Conservation (phyloP, 1,140 invertebrate genomes). For the Habropoda laboriosa region DNA sequence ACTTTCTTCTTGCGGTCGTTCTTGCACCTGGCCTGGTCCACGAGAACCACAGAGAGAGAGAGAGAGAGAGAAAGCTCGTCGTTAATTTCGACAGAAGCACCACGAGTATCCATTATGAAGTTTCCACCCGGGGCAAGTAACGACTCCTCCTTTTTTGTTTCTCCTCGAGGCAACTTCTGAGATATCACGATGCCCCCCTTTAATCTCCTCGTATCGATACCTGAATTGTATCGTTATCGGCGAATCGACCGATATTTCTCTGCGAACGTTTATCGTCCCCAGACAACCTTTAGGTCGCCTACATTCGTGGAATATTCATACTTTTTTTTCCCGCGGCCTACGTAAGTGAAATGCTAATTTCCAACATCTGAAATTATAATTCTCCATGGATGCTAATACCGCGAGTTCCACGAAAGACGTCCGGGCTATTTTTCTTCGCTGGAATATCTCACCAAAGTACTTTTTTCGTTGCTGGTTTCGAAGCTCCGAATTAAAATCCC, state of each 20-base stretch:
- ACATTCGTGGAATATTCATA: conserved; percentile 40
- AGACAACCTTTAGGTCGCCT: not conserved
- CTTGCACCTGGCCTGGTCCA: conserved; percentile 33
- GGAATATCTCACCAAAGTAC: too few species aligned
- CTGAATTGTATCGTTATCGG: conserved; percentile 6
- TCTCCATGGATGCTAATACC: conserved; percentile 25
- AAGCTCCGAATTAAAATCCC: conserved; percentile 37
- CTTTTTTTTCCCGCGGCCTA: conserved; percentile 4
- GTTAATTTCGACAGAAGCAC: conserved; percentile 25
- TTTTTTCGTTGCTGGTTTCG: not conserved
- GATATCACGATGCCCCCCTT: not conserved
- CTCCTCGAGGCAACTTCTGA: not conserved
- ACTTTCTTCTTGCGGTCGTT: conserved; percentile 20
- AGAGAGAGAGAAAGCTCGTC: too few species aligned
- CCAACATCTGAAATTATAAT: conserved; percentile 42
- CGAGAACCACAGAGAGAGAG: not conserved
- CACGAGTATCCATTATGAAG: conserved; percentile 27
- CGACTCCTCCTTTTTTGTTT: not conserved
- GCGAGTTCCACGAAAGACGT: not conserved
- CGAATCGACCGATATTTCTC: conserved; percentile 10
- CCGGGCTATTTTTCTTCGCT: too few species aligned
- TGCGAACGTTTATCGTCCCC: not conserved
- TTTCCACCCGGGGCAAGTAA: conserved; percentile 1
- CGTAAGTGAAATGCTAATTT: conserved; percentile 46
- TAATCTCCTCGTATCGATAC: not conserved